These are phyloP conservation scores for Pogoniulus pusillus DNA, from an alignment of 2,797 vertebrate genomes.

Conservation along the genomic window DNA sequence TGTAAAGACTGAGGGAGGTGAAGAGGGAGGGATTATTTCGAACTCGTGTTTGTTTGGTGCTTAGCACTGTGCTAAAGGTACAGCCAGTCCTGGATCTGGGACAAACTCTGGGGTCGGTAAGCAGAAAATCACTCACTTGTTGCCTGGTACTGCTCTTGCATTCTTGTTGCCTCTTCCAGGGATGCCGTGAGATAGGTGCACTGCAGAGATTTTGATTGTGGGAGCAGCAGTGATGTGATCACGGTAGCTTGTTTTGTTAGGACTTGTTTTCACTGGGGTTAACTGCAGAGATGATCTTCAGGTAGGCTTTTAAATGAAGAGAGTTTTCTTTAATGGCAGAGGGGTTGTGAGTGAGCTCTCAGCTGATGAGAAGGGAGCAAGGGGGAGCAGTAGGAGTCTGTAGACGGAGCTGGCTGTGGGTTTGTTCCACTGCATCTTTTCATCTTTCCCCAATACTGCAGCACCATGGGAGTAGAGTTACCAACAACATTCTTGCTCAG, in stretches of 20 bases:
- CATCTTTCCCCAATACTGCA: constrained; percentile 20
- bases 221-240: too few relatives aligned
- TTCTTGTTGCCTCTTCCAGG: neutral
- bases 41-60: neutral
- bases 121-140: neutral
- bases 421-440: constrained; percentile 58
- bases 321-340: neutral
- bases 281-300: neutral
- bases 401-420: neutral
- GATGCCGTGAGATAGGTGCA: neutral
- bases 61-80: neutral
- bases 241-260: neutral
- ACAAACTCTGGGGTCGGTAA: neutral
- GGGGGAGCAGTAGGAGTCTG: neutral
- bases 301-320: neutral
- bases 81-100: neutral
- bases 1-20: neutral
- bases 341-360: neutral
- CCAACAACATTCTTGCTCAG: constrained; percentile 57
- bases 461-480: constrained; percentile 21
- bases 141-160: neutral
- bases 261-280: neutral
- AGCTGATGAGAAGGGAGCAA: neutral
- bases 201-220: neutral
- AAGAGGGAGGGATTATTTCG: neutral